Conservation (phyloP, 1,140 invertebrate genomes). For the Triops cancriformis region DNA sequence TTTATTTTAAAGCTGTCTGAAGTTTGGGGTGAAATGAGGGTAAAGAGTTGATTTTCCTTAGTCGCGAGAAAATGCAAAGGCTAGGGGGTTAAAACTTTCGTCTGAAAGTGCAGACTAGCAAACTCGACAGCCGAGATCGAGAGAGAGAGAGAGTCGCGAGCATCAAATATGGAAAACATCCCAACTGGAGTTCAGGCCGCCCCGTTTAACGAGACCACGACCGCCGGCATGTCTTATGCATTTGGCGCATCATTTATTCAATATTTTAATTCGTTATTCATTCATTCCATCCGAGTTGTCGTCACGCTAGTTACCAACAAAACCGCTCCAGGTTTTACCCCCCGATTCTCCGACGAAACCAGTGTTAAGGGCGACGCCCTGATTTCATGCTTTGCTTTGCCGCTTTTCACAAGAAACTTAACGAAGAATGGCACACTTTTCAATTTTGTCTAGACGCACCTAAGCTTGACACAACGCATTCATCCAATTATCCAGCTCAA, state of each 20-base stretch:
- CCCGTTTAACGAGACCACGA: constrained; percentile 3
- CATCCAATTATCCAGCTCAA: not conserved
- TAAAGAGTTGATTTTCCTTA: not conserved
- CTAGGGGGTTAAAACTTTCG: not conserved
- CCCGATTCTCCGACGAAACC: not conserved
- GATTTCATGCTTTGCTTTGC: not conserved
- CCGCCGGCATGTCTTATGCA: constrained; percentile 3
- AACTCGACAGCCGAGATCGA: not conserved
- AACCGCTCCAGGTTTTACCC: not conserved
- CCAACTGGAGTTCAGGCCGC: constrained; percentile 8
- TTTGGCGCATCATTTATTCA: not conserved
- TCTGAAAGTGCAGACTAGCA: not conserved
- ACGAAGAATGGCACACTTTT: not conserved
- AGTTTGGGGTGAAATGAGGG: not conserved
- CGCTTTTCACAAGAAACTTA: not conserved
- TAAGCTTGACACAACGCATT: too few species aligned
- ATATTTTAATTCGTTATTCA: constrained; percentile 10
- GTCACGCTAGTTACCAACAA: not conserved
- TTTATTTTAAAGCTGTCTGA: too few species aligned
- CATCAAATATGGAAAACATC: constrained; percentile 14
- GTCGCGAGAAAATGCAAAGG: not conserved
- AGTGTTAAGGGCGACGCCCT: not conserved
- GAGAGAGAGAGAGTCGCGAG: not conserved
- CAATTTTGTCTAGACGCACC: not conserved
- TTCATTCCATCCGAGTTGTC: constrained; percentile 13